Percentiles rank a stretch among this genome's conserved stretches.
Conservation (phyloP, 2,888 invertebrate genomes). For the Tipula vernalis region DNA sequence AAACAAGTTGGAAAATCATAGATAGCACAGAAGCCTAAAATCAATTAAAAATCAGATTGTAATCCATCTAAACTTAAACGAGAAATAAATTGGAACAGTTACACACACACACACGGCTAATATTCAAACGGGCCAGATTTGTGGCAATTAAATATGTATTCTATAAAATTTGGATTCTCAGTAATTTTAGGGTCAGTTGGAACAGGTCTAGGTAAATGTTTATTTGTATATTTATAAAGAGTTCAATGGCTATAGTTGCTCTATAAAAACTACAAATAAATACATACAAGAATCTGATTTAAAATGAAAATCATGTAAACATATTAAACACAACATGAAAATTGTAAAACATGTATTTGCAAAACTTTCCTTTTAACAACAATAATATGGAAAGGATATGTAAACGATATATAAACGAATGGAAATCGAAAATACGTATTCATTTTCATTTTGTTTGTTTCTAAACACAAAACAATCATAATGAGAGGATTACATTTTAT, state of each 20-base stretch:
- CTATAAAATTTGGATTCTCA: no score
- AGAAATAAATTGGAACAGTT: no score
- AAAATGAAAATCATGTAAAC: background rate
- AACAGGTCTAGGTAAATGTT: no score
- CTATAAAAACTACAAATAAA: background rate
- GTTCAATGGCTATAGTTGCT: background rate
- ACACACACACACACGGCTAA: no score
- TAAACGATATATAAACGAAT: background rate
- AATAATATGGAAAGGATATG: background rate
- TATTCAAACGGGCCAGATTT: no score
- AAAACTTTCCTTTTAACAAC: background rate
- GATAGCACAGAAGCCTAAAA: no score
- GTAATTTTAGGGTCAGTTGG: no score
- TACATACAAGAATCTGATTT: background rate
- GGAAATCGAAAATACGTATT: background rate
- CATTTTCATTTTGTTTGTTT: background rate
- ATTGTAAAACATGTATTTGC: background rate
- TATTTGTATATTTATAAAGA: no score
- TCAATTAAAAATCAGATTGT: no score
- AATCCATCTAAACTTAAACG: no score
- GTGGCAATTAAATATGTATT: no score
- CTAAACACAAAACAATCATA: background rate
- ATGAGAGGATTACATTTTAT: background rate
- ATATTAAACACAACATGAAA: background rate
- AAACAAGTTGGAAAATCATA: no score